Conservation (phyloP, 2,888 invertebrate species). For the Orchesella flavescens region DNA sequence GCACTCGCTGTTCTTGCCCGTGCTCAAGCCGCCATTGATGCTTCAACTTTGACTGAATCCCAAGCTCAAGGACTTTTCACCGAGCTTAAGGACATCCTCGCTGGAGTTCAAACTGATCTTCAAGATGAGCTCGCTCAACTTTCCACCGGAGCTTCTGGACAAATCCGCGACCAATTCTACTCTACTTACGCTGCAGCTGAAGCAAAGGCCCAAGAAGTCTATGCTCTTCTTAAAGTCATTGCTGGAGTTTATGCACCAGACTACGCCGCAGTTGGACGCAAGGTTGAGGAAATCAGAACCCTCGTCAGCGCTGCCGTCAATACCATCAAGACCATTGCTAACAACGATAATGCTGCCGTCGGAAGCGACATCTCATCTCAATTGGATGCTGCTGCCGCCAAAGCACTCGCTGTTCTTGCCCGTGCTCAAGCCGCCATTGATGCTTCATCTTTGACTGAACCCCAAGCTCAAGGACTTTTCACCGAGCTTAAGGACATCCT, state of each 20-base stretch:
- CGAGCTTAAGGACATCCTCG: conserved; percentile 2
- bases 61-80: background rate
- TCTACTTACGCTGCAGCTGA: background rate
- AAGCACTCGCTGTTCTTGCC: background rate
- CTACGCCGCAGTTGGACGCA: conserved; percentile 8
- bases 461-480: background rate
- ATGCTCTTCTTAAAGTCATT: background rate
- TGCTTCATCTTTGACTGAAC: conserved; percentile 11
- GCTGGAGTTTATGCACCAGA: background rate
- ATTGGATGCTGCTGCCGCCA: conserved; percentile 27
- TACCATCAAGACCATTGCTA: conserved; percentile 5
- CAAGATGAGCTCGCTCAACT: conserved; percentile 23
- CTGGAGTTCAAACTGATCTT: conserved; percentile 6
- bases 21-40: background rate
- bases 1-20: background rate
- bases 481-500: conserved; percentile 6
- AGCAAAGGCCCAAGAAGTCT: background rate
- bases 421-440: background rate
- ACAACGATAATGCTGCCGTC: conserved; percentile 30
- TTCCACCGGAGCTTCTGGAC: background rate
- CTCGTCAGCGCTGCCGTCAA: background rate
- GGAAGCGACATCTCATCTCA: background rate
- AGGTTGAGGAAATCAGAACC: conserved; percentile 12
- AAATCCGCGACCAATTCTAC: conserved; percentile 23
- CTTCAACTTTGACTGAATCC: conserved; percentile 26